Evolutionary conservation across 2,888 invertebrate genomes (phyloP), one percentile per base, ranked within the genome.

Genomic region (Plagodis pulveraria): DNA sequence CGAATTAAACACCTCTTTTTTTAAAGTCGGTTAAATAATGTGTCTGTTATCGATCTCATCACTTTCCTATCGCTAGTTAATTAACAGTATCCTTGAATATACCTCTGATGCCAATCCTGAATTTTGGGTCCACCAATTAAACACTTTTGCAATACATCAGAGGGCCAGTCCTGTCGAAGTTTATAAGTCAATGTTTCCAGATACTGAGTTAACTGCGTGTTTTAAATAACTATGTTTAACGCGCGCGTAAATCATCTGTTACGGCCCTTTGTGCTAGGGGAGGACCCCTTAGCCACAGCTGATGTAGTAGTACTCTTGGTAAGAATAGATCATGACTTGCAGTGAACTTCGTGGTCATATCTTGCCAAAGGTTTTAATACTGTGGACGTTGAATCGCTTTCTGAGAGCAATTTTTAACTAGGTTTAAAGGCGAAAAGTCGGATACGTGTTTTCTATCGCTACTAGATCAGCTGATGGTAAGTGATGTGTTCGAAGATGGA

Each of bases 211-310:
- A 70, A 76, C 77, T 75, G 55, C 73, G 64, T 59, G 67, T 74
- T 77, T 73, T 63, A 71, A 73, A 76, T 70, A 71, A 67, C 70
- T 44, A 68, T 66, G 69, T 77, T 82, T 75, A 76, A 81, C 76
- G 77, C 63, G 63, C 76, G 73, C 80, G 78, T 90, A 89, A 90
- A 89, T 88, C 84, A 89, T 85, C 67, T 65, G 85, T 87, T 87
- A 89, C 77, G 81, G 74, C 77, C 83, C 83, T 86, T 86, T 87
- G 84, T 83, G 65, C 65, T 67, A 70, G 84, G 84, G 80, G 74
- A 67, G 65, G 74, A 75, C 72, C 81, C 83, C 76, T 74, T 67
- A 33, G 42, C n/a, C 43, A 50, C 44, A 45, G 56, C 53, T 52
- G 60, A 60, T 56, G 48, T 48, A 51, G 8, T 46, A 60, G 12